Conservation (phyloP, 2,113 vertebrate genomes). For the Mormyrus iriodes region DNA sequence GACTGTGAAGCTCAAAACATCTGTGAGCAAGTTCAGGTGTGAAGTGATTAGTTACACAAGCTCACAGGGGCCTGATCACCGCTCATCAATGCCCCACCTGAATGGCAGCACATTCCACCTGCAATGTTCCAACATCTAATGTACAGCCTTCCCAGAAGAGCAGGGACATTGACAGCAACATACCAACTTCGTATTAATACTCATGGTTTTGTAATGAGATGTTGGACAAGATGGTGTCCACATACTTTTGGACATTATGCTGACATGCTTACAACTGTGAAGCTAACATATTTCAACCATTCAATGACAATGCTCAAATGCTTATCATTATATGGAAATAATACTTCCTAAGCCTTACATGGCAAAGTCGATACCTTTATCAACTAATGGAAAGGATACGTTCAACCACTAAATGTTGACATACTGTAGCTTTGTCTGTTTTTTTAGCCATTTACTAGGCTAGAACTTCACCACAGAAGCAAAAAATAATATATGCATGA, state of each 20-base stretch:
- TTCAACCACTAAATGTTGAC: background rate
- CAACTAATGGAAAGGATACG: background rate
- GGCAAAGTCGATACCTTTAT: background rate
- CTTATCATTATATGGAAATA: background rate
- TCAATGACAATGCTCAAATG: background rate
- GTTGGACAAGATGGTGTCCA: background rate
- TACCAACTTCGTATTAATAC: background rate
- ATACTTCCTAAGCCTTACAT: background rate
- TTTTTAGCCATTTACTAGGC: background rate
- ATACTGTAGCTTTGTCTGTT: background rate
- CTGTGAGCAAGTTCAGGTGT: background rate
- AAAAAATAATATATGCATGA: background rate
- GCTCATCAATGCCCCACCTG: background rate
- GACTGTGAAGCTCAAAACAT: background rate
- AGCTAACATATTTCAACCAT: background rate
- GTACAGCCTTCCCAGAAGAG: background rate
- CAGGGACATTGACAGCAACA: background rate
- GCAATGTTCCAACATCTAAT: background rate
- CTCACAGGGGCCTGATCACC: background rate
- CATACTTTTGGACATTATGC: background rate
- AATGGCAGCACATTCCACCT: background rate
- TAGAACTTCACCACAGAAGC: background rate
- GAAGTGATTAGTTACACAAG: background rate
- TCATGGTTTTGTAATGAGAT: background rate
- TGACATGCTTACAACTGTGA: background rate